Evolutionary conservation across 2,797 vertebrate genomes (phyloP).

Genomic region (Alcedo atthis): DNA sequence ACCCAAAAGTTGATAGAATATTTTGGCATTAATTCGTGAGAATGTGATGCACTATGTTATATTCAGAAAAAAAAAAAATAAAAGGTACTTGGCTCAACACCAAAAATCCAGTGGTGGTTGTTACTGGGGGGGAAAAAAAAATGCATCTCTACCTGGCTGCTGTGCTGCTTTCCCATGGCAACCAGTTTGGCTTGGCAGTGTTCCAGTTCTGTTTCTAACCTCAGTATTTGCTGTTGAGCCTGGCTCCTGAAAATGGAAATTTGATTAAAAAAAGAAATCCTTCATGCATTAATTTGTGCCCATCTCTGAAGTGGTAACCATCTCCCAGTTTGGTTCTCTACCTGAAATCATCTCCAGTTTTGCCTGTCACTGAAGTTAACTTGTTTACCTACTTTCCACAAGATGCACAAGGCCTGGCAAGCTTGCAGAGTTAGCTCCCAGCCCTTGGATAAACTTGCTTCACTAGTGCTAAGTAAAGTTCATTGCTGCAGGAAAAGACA

Average conservation of each 20-base stretch:
- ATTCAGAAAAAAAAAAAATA: neutral
- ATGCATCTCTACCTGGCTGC: constrained; percentile 62
- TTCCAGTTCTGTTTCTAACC: constrained; percentile 76
- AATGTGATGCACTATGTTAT: neutral
- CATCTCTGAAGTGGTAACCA: neutral
- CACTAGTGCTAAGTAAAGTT: neutral
- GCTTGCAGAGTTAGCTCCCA: neutral
- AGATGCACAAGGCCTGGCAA: neutral
- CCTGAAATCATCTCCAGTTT: neutral
- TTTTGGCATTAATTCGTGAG: neutral
- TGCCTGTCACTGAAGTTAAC: neutral
- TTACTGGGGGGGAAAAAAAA: neutral
- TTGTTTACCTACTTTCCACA: neutral
- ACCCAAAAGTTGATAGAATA: neutral
- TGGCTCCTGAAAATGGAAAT: constrained; percentile 59
- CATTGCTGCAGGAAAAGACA: neutral
- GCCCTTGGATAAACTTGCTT: neutral
- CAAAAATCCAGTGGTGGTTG: neutral
- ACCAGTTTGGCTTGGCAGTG: constrained; percentile 70
- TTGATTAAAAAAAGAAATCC: neutral
- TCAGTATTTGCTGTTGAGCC: constrained; percentile 69
- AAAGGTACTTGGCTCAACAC: neutral
- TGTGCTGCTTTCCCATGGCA: constrained; percentile 52
- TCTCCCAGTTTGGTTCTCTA: neutral
- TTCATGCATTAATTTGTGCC: neutral